Conservation (phyloP, 2,888 invertebrate species). For the Gnatocerus cornutus region DNA sequence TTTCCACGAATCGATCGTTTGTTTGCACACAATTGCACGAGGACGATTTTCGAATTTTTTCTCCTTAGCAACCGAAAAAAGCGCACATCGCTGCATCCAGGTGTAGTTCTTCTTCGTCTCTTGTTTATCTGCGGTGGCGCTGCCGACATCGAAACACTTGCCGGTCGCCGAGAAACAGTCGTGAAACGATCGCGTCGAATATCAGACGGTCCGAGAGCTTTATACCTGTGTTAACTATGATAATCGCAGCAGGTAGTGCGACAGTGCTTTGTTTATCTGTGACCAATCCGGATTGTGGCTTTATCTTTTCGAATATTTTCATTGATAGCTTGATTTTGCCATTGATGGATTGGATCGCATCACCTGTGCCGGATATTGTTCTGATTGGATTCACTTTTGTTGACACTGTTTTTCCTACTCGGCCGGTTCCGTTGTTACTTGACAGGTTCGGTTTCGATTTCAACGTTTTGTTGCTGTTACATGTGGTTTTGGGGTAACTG, state of each 20-base stretch:
- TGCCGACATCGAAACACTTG: constrained; percentile 60
- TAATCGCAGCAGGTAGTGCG: constrained; percentile 38
- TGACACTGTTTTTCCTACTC: constrained; percentile 57
- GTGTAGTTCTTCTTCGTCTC: constrained; percentile 48
- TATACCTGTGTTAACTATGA: constrained; percentile 29
- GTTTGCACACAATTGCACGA: constrained; percentile 2
- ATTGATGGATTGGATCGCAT: constrained; percentile 2
- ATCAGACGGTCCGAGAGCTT: constrained; percentile 22
- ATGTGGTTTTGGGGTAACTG: constrained; percentile 6
- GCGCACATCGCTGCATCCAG: constrained; percentile 23
- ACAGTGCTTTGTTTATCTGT: constrained; percentile 36
- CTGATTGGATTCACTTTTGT: constrained; percentile 57
- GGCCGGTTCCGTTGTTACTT: constrained; percentile 66
- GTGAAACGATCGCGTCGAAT: constrained; percentile 58
- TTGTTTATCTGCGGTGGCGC: constrained; percentile 63
- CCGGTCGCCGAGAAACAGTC: constrained; percentile 59
- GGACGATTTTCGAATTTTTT: constrained; percentile 17
- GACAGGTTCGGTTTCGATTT: constrained; percentile 65
- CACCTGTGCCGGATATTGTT: constrained; percentile 47
- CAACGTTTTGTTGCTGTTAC: constrained; percentile 51
- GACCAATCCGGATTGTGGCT: neutral
- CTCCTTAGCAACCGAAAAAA: constrained; percentile 26
- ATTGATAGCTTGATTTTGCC: constrained; percentile 2
- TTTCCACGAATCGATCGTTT: neutral
- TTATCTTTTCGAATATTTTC: constrained; percentile 8